Evolutionary conservation across 2,888 invertebrate species (phyloP).

Genomic region (Candidula unifasciata): DNA sequence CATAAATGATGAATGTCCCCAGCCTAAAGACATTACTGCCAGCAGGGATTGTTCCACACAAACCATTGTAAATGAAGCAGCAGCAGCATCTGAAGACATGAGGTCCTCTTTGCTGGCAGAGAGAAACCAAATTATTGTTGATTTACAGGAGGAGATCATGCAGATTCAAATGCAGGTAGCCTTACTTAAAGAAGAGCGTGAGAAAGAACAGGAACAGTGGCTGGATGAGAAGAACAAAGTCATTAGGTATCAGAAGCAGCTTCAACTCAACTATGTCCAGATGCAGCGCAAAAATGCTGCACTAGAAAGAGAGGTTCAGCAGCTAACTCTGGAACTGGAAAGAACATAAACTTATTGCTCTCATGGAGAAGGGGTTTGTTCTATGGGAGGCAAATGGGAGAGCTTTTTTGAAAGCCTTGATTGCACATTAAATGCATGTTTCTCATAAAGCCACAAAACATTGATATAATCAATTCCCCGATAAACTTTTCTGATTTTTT

Average conservation of each 20-base stretch:
- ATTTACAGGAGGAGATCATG: slow-evolving; percentile 60
- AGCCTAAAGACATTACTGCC: slow-evolving; percentile 36
- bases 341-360: slow-evolving; percentile 72
- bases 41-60: slow-evolving; percentile 37
- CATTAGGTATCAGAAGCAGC: slow-evolving; percentile 88
- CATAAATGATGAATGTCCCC: slow-evolving; percentile 57
- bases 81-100: slow-evolving; percentile 51
- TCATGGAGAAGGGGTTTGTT: slow-evolving; percentile 64
- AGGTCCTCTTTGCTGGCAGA: slow-evolving; percentile 60
- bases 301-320: slow-evolving; percentile 86
- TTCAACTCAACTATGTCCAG: slow-evolving; percentile 91
- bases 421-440: too few relatives aligned
- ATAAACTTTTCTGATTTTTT: too few relatives aligned
- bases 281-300: slow-evolving; percentile 89
- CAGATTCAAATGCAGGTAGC: slow-evolving; percentile 53
- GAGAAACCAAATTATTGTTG: slow-evolving; percentile 56
- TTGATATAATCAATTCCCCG: too few relatives aligned
- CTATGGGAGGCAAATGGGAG: too few relatives aligned
- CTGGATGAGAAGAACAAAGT: slow-evolving; percentile 90
- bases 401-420: too few relatives aligned
- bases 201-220: slow-evolving; percentile 88
- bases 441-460: too few relatives aligned
- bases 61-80: slow-evolving; percentile 28
- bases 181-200: slow-evolving; percentile 72
- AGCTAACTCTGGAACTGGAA: slow-evolving; percentile 79